Evolutionary conservation across 2,797 vertebrate genomes (phyloP), one percentile per base, ranked within the genome.

Genomic region (Notolepis coatsorum): DNA sequence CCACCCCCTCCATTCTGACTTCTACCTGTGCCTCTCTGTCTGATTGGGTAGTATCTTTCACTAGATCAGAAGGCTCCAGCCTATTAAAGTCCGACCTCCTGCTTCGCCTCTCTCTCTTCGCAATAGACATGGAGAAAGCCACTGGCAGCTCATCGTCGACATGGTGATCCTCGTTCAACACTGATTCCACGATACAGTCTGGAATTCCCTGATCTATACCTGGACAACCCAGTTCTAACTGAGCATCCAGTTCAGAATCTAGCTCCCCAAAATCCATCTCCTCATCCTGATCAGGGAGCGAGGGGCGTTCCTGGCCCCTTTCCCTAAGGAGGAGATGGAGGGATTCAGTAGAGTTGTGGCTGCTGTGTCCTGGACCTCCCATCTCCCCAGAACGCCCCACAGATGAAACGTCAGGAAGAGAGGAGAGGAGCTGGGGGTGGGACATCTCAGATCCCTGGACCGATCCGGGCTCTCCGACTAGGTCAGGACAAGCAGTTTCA

Each of bases 391-490:
- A 58, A 13, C 12, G 42, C 35, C 73, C 72, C 7, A 89, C 68
- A 3, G 89, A 87, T 0, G 92, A 94, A 48, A 93, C 86, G 5
- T 93, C 92, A 1, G 92, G 92, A 23, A 93, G 87, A 39, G 89
- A 91, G 41, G 85, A 88, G 52, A 72, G 89, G 12, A 83, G 75
- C 41, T 87, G 79, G 47, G 78, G 38, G 8, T 47, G 66, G 42
- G 69, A 65, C 46, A 80, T 87, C 38, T 62, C 74, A 49, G 18
- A 66, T 24, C 10, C 57, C 35, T 75, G 69, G 1, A 42, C 68
- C 50, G 75, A 64, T 61, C 54, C 65, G 52, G 85, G 80, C 33
- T 80, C 84, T 28, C 72, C 88, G 9, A 92, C 86, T n/a, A 93
- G 77, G 71, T 93, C 92, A 59, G 91, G 91, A 61, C 69, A 80